phyloP scores from a whole-genome alignment of 2,888 invertebrate species.

The Patella ulyssiponensis region DNA sequence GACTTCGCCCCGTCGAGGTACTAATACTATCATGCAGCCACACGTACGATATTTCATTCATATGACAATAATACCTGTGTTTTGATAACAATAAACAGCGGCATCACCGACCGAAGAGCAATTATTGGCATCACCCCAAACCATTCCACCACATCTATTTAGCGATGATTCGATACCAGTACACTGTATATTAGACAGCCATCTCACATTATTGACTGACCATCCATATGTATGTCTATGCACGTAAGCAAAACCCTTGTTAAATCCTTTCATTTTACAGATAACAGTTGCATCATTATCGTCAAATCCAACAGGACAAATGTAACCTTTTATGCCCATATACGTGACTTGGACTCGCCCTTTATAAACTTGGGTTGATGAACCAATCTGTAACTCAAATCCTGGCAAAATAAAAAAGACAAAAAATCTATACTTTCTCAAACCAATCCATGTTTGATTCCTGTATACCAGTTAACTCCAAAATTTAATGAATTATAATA shows the following conservation, averaged over 20 bases:
- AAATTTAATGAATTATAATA: too few species aligned
- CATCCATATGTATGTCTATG: slow-evolving; percentile 3
- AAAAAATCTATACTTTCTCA: too few species aligned
- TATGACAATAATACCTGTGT: slow-evolving; percentile 37
- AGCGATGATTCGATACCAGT: slow-evolving; percentile 21
- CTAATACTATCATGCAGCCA: too few species aligned
- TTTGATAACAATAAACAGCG: slow-evolving; percentile 55
- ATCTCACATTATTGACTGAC: slow-evolving; percentile 1
- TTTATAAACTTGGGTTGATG: slow-evolving; percentile 13
- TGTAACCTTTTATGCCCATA: slow-evolving; percentile 51
- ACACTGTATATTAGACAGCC: slow-evolving; percentile 25
- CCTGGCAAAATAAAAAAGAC: neutral
- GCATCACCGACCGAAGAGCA: slow-evolving; percentile 47
- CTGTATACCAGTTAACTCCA: too few species aligned
- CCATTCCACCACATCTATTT: slow-evolving; percentile 47
- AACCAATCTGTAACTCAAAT: neutral
- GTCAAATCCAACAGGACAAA: slow-evolving; percentile 55
- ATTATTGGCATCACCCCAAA: slow-evolving; percentile 49
- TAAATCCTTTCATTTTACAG: slow-evolving; percentile 52
- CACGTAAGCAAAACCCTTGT: slow-evolving; percentile 50
- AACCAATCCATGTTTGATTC: too few species aligned
- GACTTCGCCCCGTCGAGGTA: too few species aligned
- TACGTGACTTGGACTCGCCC: slow-evolving; percentile 49
- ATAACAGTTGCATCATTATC: slow-evolving; percentile 56
- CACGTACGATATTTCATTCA: too few species aligned